Evolutionary conservation across 53 echinoderm and acorn worm genomes (phyloP), one percentile per base, ranked within the genome.

Genomic region (Hippasteria phrygiana): DNA sequence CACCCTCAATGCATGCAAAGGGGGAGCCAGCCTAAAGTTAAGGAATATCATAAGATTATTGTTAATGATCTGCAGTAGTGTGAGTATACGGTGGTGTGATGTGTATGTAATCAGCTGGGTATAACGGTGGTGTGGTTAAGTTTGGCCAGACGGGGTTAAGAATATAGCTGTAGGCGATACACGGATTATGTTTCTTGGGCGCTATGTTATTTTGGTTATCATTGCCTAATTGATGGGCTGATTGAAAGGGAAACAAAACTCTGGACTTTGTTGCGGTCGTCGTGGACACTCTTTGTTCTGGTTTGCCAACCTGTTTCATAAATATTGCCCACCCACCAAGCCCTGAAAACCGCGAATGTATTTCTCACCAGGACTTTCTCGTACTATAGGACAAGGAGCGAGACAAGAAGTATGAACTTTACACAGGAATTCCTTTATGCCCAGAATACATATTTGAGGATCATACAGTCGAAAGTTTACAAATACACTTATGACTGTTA

Each of bases 141-240:
- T 65, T 43, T 82, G 43, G 82, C 66, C 82, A 82, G 82, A 82
- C 64, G 29, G 16, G 16, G 82, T 82, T 82, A 82, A 65, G 46
- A 64, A 82, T 64, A 82, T 43, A 82, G 82, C 82, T 82, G 6
- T 31, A n/a, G 66, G 82, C 82, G 10, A 42, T 43, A 41, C 41
- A 2, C 1, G 31, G 66, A 31, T 82, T 14, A 20, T 27, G 43
- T 82, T 82, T 82, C 82, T 28, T 18, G 34, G 12, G 14, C 12
- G 69, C 34, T 35, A 67, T 67, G 48, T 48, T 48, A 48, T 7
- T 77, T 65, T 6, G 45, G 55, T 78, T 39, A 32, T 82, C 82
- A 82, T 82, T 82, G 82, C 64, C 45, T 82, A 82, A 82, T 82
- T 82, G 82, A 66, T 82, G 17, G 66, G 34, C 82, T 32, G 24